Evolutionary conservation across 2,888 invertebrate species (phyloP), one percentile per base, ranked within the genome.

Genomic region (Archips crataeganus): DNA sequence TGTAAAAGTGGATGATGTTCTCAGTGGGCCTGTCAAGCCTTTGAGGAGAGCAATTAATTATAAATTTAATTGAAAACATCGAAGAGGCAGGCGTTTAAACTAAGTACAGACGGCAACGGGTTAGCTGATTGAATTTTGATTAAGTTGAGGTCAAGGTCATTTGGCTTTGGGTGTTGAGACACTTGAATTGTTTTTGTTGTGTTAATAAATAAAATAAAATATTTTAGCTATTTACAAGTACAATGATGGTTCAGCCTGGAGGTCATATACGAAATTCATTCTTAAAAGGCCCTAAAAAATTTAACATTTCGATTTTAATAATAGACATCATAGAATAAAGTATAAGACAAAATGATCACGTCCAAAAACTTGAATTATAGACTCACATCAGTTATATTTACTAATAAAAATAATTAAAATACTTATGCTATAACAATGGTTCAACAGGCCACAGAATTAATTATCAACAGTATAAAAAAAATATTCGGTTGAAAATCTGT

Each of bases 1-100:
- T 90, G 92, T 89, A 89, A 90, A 90, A 90, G 88, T 92, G 91
- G 93, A 89, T 90, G 90, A 93, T 92, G 90, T 84, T 85, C 87
- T 76, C 87, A 83, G 86, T 86, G 86, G 86, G 84, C 83, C 89
- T 88, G 92, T 90, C 93, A 90, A 90, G 84, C 83, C 85, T 86
- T 84, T 79, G 86, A 85, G 85, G 86, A 83, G 81, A 87, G 89
- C 90, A 91, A 94, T 94, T 93, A 93, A 93, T 93, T 91, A 91
- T 85, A 86, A 88, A 89, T 92, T 93, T 94, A 90, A 92, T 91
- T 91, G 89, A 87, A 88, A 83, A 85, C 85, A 88, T 85, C 86
- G 82, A 88, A 69, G 71, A 75, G 74, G 79, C 75, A 77, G 83
- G 84, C 82, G 82, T 80, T 85, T 85, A 86, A 86, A 86, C 87